These are phyloP conservation scores for Amphiura filiformis DNA, from an alignment of 35 echinoderm and acorn worm species.

Conservation along the genomic window DNA sequence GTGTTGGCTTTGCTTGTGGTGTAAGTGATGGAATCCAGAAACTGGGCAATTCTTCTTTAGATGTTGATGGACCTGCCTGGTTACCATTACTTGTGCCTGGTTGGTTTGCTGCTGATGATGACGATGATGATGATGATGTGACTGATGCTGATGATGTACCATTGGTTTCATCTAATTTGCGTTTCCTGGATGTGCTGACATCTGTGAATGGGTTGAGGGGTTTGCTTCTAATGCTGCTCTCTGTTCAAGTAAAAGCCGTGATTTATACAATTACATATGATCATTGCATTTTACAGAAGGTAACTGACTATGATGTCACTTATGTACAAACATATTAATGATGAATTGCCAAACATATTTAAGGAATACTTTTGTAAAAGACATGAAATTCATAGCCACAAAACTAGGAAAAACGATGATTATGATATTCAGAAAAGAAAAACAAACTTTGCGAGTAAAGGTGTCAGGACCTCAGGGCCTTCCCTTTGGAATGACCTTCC, in stretches of 20 bases:
- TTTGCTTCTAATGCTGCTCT: constrained; percentile 80
- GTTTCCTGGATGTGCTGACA: constrained; percentile 55
- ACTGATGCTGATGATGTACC: neutral
- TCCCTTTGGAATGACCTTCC: too few species aligned
- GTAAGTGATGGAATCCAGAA: constrained; percentile 97
- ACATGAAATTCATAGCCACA: too few species aligned
- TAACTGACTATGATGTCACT: too few species aligned
- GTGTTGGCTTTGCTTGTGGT: constrained; percentile 77
- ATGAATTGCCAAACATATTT: neutral
- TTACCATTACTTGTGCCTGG: constrained; percentile 28
- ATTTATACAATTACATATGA: neutral
- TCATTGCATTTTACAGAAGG: too few species aligned
- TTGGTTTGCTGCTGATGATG: neutral
- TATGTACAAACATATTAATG: too few species aligned
- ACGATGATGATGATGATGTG: constrained; percentile 14
- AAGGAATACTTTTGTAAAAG: neutral
- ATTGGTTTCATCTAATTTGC: constrained; percentile 56
- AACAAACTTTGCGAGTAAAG: too few species aligned
- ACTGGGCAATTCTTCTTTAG: constrained; percentile 60
- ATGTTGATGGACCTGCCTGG: constrained; percentile 16
- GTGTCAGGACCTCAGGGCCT: too few species aligned
- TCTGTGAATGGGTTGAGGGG: constrained; percentile 71
- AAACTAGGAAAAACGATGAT: too few species aligned
- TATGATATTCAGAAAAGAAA: too few species aligned
- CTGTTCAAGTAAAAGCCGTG: too few species aligned